Conservation (phyloP, 2,888 invertebrate species). For the Eupithecia centaureata region DNA sequence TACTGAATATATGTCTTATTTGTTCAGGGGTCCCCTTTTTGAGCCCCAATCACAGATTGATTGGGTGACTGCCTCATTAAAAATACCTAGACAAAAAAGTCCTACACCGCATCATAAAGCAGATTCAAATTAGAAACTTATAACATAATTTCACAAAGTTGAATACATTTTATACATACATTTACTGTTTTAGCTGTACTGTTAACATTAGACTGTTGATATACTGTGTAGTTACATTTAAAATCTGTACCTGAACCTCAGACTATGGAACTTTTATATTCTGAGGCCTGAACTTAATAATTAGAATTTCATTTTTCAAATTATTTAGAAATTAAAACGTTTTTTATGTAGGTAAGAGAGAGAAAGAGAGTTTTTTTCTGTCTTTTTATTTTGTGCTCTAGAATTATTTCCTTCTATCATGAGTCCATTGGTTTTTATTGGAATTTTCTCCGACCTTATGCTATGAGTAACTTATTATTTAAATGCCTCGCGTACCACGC, state of each 20-base stretch:
- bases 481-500: too few species aligned
- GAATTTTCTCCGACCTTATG: too few species aligned
- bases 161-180: too few species aligned
- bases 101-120: background rate
- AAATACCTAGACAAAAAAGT: background rate
- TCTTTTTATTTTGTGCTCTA: background rate
- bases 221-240: too few species aligned
- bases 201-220: too few species aligned
- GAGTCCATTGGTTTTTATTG: too few species aligned
- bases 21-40: background rate
- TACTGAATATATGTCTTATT: background rate
- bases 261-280: too few species aligned
- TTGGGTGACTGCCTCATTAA: background rate
- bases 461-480: too few species aligned
- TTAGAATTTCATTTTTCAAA: background rate
- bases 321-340: background rate
- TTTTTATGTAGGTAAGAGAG: background rate
- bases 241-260: too few species aligned
- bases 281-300: too few species aligned
- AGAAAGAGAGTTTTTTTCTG: background rate
- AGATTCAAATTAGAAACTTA: background rate
- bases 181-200: too few species aligned
- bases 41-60: background rate
- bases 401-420: background rate
- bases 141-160: too few species aligned